A percentile compares a stretch with the other conserved stretches of the same genome.
These are phyloP conservation scores for Atta texana DNA, from an alignment of 1,140 invertebrate species.

Conservation along the genomic window DNA sequence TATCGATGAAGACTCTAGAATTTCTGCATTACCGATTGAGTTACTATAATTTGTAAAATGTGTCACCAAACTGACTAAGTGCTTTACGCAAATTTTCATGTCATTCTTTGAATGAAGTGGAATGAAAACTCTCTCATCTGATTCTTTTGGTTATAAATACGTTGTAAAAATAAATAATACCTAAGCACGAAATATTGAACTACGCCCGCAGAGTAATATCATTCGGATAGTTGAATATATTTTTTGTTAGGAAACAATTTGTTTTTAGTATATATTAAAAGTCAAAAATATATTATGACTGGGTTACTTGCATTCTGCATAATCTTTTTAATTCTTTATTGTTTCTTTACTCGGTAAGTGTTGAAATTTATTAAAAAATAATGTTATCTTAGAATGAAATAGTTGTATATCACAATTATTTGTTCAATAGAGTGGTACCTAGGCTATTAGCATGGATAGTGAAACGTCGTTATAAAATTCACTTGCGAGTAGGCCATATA, in stretches of 20 bases:
- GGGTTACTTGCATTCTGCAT: conserved; percentile 81
- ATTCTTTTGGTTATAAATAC: background rate
- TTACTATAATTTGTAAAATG: background rate
- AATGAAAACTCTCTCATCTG: background rate
- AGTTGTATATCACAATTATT: conserved; percentile 40
- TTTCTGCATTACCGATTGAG: background rate
- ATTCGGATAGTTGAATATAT: background rate
- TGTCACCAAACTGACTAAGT: background rate
- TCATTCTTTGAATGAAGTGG: background rate
- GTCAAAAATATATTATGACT: too few species aligned
- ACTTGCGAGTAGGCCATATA: conserved; percentile 90
- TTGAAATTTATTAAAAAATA: conserved; percentile 28
- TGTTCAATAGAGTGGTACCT: conserved; percentile 88
- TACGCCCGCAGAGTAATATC: background rate
- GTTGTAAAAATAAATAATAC: background rate
- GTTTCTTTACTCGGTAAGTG: conserved; percentile 82
- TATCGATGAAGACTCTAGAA: background rate
- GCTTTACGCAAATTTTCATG: background rate
- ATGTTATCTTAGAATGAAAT: background rate
- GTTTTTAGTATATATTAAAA: conserved; percentile 18
- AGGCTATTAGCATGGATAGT: conserved; percentile 90
- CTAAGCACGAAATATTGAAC: background rate
- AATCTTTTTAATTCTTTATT: conserved; percentile 82
- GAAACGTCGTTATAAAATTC: conserved; percentile 89
- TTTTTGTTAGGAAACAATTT: background rate